These are phyloP conservation scores for Micrasema minimum DNA, from an alignment of 1,140 invertebrate genomes.

Conservation along the genomic window DNA sequence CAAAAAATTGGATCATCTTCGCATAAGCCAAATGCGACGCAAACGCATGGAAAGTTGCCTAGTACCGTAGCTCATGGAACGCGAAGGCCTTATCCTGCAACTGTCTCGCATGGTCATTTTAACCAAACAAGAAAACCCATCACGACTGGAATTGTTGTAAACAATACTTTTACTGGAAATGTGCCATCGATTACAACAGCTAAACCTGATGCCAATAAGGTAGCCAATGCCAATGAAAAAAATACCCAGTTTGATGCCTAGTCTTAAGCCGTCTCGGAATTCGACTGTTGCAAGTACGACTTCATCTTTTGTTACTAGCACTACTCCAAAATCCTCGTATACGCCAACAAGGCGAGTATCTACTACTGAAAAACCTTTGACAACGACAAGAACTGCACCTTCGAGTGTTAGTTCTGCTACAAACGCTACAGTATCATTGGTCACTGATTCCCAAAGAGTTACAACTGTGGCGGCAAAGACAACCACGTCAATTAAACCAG, in stretches of 20 bases:
- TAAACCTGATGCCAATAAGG: conserved; percentile 9
- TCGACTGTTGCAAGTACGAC: not conserved
- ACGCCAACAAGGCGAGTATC: conserved; percentile 37
- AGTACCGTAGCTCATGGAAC: conserved; percentile 54
- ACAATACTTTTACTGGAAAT: conserved; percentile 29
- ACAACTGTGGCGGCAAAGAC: not conserved
- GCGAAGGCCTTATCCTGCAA: conserved; percentile 37
- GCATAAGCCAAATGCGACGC: conserved; percentile 52
- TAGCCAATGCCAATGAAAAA: conserved; percentile 33
- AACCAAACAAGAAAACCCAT: conserved; percentile 43
- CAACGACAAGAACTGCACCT: conserved; percentile 3
- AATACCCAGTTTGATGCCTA: conserved; percentile 38
- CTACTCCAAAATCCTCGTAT: conserved; percentile 40
- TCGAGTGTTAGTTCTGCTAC: not conserved
- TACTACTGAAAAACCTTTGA: conserved; percentile 46
- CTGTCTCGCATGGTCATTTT: conserved; percentile 3
- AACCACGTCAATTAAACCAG: conserved; percentile 50
- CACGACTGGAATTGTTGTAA: conserved; percentile 36
- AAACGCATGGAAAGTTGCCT: conserved; percentile 55
- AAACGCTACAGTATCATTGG: not conserved
- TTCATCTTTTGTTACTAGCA: not conserved
- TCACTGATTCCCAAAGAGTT: not conserved
- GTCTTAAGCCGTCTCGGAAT: conserved; percentile 38
- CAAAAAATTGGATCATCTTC: conserved; percentile 53
- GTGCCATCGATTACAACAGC: conserved; percentile 3